Percentiles rank a stretch among this genome's conserved stretches.
Conservation (phyloP, 2,113 vertebrate species). For the human region GRCh38 chr7:9514501-9515000, state of each 20-base stretch:
- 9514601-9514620: not conserved
- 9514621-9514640: not conserved
- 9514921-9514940: not conserved
- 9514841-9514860: not conserved
- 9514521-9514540: not conserved
- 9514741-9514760: not conserved
- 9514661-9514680: not conserved
- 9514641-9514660: not conserved
- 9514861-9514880: not conserved
- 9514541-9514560: not conserved
- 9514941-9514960: not conserved
- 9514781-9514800: not conserved
- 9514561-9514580: not conserved
- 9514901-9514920: not conserved
- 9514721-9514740: not conserved
- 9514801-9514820: not conserved
- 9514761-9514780: not conserved
- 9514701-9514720: not conserved
- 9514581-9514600: not conserved
- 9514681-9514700: not conserved
- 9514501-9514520: not conserved
- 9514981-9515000: not conserved
- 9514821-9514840: not conserved
- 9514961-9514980: not conserved
- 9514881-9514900: too few species aligned